Conservation (phyloP, 2,888 invertebrate species). For the Macaria notata region DNA sequence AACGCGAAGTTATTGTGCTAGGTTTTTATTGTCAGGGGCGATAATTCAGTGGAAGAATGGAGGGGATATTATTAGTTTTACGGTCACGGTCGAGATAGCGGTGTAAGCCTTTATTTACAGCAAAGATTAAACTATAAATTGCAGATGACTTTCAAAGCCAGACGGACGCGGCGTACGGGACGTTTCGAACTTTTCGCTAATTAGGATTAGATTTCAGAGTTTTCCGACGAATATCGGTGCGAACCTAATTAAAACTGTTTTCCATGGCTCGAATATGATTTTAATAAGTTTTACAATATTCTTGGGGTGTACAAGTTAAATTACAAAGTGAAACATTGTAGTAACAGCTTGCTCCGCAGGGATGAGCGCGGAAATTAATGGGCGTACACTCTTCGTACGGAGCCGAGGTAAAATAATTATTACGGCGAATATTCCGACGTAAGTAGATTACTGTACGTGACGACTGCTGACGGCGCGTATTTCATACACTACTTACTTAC, state of each 20-base stretch:
- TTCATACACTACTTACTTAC: constrained; percentile 18
- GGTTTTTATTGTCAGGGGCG: constrained; percentile 16
- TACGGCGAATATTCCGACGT: constrained; percentile 20
- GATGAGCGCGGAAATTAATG: constrained; percentile 29
- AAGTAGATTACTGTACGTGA: constrained; percentile 24
- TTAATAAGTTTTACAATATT: constrained; percentile 19
- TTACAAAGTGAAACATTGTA: constrained; percentile 18
- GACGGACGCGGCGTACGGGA: constrained; percentile 24
- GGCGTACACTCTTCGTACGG: constrained; percentile 14
- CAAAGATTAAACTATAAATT: constrained; percentile 42
- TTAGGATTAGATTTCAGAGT: constrained; percentile 20
- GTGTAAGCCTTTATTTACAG: constrained; percentile 35
- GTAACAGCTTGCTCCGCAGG: constrained; percentile 28
- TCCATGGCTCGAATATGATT: constrained; percentile 1
- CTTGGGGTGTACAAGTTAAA: constrained; percentile 9
- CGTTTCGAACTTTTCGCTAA: constrained; percentile 36
- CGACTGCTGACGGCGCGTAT: constrained; percentile 15
- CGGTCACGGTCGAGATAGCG: constrained; percentile 11
- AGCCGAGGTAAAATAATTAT: constrained; percentile 24
- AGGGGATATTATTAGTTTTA: constrained; percentile 20
- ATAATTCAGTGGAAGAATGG: constrained; percentile 14
- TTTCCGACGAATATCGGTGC: constrained; percentile 1
- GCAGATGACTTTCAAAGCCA: constrained; percentile 34
- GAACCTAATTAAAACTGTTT: constrained; percentile 10
- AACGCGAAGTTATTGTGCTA: constrained; percentile 19